These are phyloP conservation scores for Ormyrus labotus DNA, from an alignment of 2,888 invertebrate genomes.

Conservation along the genomic window DNA sequence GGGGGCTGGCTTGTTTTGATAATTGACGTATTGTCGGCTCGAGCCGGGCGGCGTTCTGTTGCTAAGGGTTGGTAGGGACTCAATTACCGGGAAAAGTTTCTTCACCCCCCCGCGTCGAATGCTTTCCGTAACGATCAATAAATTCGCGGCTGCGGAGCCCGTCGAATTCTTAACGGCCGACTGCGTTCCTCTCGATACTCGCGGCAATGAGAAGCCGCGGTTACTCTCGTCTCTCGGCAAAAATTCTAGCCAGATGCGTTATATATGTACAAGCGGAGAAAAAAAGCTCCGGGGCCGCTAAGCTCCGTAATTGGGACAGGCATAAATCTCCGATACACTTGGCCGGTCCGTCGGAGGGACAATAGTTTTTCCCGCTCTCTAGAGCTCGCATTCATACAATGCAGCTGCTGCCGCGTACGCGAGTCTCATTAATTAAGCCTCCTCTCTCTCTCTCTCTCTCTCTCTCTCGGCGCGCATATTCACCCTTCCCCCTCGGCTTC, in stretches of 20 bases:
- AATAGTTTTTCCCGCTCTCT: conserved; percentile 70
- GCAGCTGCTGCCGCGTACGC: conserved; percentile 72
- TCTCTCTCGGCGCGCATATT: conserved; percentile 5
- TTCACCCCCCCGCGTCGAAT: no score
- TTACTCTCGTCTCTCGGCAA: no score
- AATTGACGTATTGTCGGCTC: background rate
- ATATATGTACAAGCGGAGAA: conserved; percentile 46
- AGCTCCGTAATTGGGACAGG: conserved; percentile 72
- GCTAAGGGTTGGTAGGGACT: no score
- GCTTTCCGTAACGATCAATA: no score
- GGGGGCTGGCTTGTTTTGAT: background rate
- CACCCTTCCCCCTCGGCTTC: conserved; percentile 1
- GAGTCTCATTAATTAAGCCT: conserved; percentile 74
- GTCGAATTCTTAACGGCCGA: no score
- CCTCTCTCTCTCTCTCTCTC: conserved; percentile 29
- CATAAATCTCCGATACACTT: conserved; percentile 68
- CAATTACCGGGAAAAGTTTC: no score
- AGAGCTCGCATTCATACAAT: conserved; percentile 68
- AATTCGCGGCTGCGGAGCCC: no score
- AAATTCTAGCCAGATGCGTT: no score
- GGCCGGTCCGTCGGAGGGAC: conserved; percentile 61
- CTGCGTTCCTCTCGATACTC: no score
- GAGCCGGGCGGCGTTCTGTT: no score
- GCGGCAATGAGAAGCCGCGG: no score
- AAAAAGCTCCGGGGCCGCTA: conserved; percentile 61